Conservation (phyloP, 2,113 vertebrate species). For the Ursus arctos region DNA sequence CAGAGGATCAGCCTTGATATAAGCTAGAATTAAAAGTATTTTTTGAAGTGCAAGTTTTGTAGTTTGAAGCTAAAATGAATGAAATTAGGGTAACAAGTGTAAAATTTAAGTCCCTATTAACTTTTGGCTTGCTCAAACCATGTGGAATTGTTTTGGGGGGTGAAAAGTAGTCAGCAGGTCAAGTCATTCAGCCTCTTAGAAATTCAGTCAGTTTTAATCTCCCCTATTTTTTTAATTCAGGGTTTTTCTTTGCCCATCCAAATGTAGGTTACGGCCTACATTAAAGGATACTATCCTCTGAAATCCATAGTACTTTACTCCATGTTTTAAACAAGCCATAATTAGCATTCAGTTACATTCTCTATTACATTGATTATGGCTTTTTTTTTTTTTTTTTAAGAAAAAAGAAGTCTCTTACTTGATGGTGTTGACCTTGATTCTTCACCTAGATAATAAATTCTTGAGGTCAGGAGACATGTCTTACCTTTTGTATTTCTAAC, state of each 20-base stretch:
- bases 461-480: neutral
- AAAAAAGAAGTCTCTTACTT: neutral
- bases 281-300: neutral
- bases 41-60: constrained; percentile 50
- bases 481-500: neutral
- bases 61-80: constrained; percentile 40
- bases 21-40: neutral
- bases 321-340: neutral
- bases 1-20: neutral
- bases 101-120: neutral
- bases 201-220: neutral
- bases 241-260: neutral
- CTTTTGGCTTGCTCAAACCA: neutral
- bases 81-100: neutral
- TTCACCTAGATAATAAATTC: constrained; percentile 28
- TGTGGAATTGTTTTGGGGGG: neutral
- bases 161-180: neutral
- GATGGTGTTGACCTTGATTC: neutral
- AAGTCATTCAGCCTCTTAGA: neutral
- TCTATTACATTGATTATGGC: neutral
- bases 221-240: neutral
- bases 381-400: neutral
- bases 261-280: neutral
- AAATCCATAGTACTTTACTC: neutral
- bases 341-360: neutral